These are phyloP conservation scores for Alectura lathami DNA, from an alignment of 2,113 vertebrate genomes.

Conservation along the genomic window DNA sequence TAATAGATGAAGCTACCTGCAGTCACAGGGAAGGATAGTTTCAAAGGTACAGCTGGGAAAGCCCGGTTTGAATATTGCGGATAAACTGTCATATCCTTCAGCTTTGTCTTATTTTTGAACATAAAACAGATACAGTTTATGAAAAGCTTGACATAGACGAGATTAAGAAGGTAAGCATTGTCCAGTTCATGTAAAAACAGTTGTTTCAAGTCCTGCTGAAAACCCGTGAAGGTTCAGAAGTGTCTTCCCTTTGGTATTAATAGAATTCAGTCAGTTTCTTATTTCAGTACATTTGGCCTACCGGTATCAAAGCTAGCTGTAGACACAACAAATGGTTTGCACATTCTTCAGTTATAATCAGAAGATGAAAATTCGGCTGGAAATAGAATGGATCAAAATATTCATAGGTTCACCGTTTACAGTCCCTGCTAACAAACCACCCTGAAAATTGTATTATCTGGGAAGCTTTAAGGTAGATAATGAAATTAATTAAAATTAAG, in stretches of 20 bases:
- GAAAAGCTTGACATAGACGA: background rate
- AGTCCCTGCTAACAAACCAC: background rate
- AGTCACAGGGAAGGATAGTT: background rate
- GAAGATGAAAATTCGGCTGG: background rate
- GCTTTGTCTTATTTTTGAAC: background rate
- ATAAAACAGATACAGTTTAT: background rate
- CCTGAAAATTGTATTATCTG: background rate
- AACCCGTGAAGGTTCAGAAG: background rate
- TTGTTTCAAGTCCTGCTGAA: background rate
- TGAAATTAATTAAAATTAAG: conserved; percentile 42
- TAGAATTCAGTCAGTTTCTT: background rate
- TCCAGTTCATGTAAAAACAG: background rate
- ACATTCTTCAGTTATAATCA: background rate
- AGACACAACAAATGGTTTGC: background rate
- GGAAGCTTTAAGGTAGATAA: background rate
- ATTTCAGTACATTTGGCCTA: background rate
- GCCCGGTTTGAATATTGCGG: background rate
- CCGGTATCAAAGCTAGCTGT: background rate
- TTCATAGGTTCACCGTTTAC: background rate
- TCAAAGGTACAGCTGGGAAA: background rate
- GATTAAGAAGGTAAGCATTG: background rate
- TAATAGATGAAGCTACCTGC: background rate
- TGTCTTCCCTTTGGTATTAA: background rate
- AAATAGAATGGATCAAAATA: background rate
- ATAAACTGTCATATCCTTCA: background rate